These are phyloP conservation scores for Achatina immaculata DNA, from an alignment of 1,140 invertebrate genomes.

Conservation along the genomic window DNA sequence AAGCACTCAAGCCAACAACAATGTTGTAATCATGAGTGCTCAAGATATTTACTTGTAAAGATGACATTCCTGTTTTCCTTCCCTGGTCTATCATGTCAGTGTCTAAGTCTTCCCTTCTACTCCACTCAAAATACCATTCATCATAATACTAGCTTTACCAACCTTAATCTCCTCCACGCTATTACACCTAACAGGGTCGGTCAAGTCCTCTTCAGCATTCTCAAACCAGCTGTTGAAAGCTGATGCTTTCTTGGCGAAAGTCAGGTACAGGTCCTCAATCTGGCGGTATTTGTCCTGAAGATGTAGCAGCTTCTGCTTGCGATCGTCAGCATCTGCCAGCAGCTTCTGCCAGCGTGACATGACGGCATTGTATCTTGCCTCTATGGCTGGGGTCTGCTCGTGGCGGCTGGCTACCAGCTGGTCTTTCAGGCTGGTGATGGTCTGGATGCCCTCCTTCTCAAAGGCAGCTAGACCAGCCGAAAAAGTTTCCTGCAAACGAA, in stretches of 20 bases:
- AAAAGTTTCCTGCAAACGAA: conserved; percentile 85
- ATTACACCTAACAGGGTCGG: conserved; percentile 97
- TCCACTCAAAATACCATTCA: no score
- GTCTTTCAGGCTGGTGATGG: conserved; percentile 94
- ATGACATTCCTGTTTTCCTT: no score
- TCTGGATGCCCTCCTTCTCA: conserved; percentile 98
- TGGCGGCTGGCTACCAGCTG: conserved; percentile 91
- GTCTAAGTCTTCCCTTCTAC: no score
- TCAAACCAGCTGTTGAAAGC: conserved; percentile 99
- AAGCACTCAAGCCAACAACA: no score
- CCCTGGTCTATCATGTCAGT: no score
- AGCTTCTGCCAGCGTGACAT: conserved; percentile 91
- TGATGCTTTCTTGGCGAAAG: conserved; percentile 98
- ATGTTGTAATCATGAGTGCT: no score
- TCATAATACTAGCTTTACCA: no score
- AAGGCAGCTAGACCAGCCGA: conserved; percentile 93
- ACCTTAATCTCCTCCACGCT: conserved; percentile 76
- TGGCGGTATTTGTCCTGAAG: conserved; percentile 98
- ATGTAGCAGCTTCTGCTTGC: conserved; percentile 90
- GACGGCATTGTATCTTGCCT: conserved; percentile 92
- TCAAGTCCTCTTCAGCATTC: conserved; percentile 99
- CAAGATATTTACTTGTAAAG: no score
- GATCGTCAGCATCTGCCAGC: conserved; percentile 87
- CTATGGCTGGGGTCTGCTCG: conserved; percentile 91
- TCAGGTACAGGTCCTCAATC: conserved; percentile 95